A percentile compares a stretch with the other conserved stretches of the same genome.
Evolutionary conservation across 2,113 vertebrate genomes (phyloP).

Genomic region (Stomatorhinus ivindoensis): DNA sequence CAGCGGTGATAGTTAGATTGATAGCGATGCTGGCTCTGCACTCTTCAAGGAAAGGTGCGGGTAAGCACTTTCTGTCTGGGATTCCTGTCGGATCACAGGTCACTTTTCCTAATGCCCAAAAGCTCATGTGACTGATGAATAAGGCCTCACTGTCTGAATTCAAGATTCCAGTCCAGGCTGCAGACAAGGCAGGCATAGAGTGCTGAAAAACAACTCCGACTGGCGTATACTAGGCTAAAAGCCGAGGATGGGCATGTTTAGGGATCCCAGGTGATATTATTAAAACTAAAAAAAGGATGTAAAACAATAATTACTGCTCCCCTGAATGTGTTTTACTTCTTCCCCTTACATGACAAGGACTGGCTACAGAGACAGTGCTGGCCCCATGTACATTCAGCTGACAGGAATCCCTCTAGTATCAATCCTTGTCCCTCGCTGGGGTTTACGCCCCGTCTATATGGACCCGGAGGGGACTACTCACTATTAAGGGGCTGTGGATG

Average conservation of each 20-base stretch:
- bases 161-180: slow-evolving; percentile 10
- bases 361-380: slow-evolving; percentile 21
- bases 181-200: slow-evolving; percentile 20
- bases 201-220: slow-evolving; percentile 26
- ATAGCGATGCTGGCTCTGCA: slow-evolving; percentile 31
- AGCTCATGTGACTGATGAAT: slow-evolving; percentile 41
- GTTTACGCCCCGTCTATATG: slow-evolving; percentile 29
- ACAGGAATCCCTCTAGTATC: slow-evolving; percentile 21
- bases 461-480: slow-evolving; percentile 23
- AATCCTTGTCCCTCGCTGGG: slow-evolving; percentile 27
- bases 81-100: slow-evolving; percentile 36
- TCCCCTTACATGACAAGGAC: slow-evolving; percentile 30
- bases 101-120: slow-evolving; percentile 36
- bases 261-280: neutral
- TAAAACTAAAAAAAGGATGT: neutral
- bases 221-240: slow-evolving; percentile 21
- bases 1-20: slow-evolving; percentile 37
- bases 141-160: slow-evolving; percentile 38
- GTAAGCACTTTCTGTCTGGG: slow-evolving; percentile 44
- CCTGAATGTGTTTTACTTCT: slow-evolving; percentile 37
- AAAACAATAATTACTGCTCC: slow-evolving; percentile 4
- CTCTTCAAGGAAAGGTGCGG: slow-evolving; percentile 31
- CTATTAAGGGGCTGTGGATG: neutral
- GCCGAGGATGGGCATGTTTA: slow-evolving; percentile 37
- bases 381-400: neutral